Base-by-base conservation (phyloP, 2,888 invertebrate species). In the Nymphalis c-album region DNA sequence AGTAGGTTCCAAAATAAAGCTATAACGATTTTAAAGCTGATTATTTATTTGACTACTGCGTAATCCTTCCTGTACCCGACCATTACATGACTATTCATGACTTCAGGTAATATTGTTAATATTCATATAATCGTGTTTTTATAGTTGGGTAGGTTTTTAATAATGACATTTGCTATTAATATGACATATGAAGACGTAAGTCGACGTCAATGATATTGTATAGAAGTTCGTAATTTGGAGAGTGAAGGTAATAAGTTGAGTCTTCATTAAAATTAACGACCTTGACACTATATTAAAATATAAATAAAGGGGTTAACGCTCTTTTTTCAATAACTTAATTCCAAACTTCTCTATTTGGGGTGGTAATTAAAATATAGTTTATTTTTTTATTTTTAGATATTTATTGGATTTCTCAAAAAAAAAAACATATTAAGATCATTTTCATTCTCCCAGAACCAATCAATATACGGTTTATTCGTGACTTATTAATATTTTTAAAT, bases 1-100 rank as follows among this genome's bases (percentile, higher is more conserved):
- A 51, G 20, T 50, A 67, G 60, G 63, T 59, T 55, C 61, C 48
- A 62, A 65, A 67, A 71, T 69, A 63, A 68, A 70, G 62, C 58
- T 58, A 65, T 67, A 60, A 71, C 47, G n/a, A 62, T 62, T 67
- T 67, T 63, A 60, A 64, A 53, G 60, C 50, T 53, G 45, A 17
- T 50, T 17, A 46, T 69, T 69, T 65, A 67, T 67, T 47, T 17
- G 67, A 62, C 26, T 13, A 7, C 50, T 51, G 57, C 47, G 59
- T 71, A 68, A 71, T 71, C 64, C 70, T 68, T 70, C 65, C 70
- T 63, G 63, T 55, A 26, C 60, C 13, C 16, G 45, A 48, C 26
- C 60, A 31, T 53, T 64, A 63, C 10, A 26, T 18, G 8, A 26
- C 64, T 60, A 16, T 60, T 20, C 46, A 64, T 51, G 59, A 59